These are phyloP conservation scores for Hylaea fasciaria DNA, from an alignment of 2,888 invertebrate genomes.

Conservation along the genomic window DNA sequence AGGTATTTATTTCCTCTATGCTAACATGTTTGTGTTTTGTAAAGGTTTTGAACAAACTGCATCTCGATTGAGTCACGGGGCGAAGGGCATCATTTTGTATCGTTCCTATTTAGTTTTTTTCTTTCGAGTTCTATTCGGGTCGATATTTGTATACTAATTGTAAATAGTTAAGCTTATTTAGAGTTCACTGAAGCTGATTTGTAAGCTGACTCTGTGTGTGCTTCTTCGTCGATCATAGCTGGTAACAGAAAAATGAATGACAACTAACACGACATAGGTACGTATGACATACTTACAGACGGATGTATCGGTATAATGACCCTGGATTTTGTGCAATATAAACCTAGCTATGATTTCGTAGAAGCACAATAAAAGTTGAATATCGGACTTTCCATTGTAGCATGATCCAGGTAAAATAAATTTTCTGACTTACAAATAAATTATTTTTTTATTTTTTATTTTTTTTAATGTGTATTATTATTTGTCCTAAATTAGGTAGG, in stretches of 20 bases:
- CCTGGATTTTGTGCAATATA: constrained; percentile 40
- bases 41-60: constrained; percentile 23
- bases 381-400: constrained; percentile 33
- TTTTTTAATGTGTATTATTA: too few species aligned
- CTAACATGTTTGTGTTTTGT: neutral
- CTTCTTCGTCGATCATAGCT: constrained; percentile 39
- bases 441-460: too few species aligned
- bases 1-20: too few species aligned
- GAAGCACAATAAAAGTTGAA: constrained; percentile 34
- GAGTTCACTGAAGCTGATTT: constrained; percentile 58
- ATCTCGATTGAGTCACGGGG: constrained; percentile 51
- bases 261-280: too few species aligned
- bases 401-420: constrained; percentile 21
- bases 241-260: neutral
- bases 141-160: constrained; percentile 80
- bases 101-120: constrained; percentile 84
- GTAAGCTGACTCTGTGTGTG: constrained; percentile 48
- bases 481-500: too few species aligned
- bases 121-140: constrained; percentile 82
- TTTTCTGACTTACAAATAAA: neutral
- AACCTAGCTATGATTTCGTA: constrained; percentile 38
- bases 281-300: neutral
- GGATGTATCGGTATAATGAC: neutral
- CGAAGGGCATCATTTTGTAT: constrained; percentile 76
- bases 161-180: constrained; percentile 81